phyloP scores from a whole-genome alignment of 2,797 vertebrate species.

The Scolopax rusticola region DNA sequence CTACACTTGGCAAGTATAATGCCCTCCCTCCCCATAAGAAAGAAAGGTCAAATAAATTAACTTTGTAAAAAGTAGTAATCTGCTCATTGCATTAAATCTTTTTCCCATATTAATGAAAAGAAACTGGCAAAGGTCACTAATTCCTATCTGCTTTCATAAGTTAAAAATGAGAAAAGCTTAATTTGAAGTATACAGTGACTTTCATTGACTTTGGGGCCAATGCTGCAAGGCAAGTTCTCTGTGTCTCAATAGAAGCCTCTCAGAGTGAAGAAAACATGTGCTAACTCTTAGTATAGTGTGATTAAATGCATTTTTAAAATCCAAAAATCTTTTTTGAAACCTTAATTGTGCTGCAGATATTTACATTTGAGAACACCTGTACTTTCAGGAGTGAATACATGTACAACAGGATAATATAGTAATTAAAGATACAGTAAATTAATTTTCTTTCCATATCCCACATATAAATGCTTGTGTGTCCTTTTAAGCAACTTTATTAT shows the following conservation, averaged over 20 bases:
- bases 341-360: neutral
- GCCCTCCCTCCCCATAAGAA: slow-evolving; percentile 18
- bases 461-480: slow-evolving; percentile 51
- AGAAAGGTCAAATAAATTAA: slow-evolving; percentile 72
- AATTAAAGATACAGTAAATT: slow-evolving; percentile 23
- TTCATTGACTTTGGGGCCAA: neutral
- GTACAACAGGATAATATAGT: neutral
- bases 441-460: slow-evolving; percentile 35
- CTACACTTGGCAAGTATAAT: neutral
- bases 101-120: slow-evolving; percentile 60
- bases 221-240: neutral
- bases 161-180: slow-evolving; percentile 34
- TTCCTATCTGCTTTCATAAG: slow-evolving; percentile 35
- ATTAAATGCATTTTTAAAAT: slow-evolving; percentile 8
- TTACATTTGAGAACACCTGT: neutral
- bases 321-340: neutral
- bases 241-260: neutral
- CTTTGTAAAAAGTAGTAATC: slow-evolving; percentile 61
- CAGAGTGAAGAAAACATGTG: neutral
- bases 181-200: slow-evolving; percentile 30
- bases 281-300: neutral
- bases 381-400: neutral
- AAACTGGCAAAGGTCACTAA: slow-evolving; percentile 48
- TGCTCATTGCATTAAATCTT: slow-evolving; percentile 60
- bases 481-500: slow-evolving; percentile 67